phyloP scores from a whole-genome alignment of 2,888 invertebrate species.

The Andrena haemorrhoa region DNA sequence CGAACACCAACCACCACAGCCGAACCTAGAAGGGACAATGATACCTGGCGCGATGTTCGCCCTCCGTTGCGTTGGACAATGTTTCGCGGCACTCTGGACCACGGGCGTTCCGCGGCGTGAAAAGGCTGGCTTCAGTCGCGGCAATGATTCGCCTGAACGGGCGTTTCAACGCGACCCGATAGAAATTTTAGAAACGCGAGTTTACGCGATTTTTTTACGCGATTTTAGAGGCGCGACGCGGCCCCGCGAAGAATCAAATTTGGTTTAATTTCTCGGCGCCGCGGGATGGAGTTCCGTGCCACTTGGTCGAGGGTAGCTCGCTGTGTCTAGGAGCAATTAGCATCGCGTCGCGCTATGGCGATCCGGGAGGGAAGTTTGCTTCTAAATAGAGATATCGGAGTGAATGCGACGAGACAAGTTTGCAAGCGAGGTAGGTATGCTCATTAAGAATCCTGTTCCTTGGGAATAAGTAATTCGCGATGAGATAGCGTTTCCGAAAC shows the following conservation, averaged over 20 bases:
- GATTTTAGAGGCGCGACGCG: too few species aligned
- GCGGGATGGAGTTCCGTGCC: not conserved
- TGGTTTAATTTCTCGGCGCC: not conserved
- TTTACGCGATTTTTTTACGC: too few species aligned
- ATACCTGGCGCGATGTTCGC: not conserved
- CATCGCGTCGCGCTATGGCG: slow-evolving; percentile 2
- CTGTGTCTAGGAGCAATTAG: slow-evolving; percentile 13
- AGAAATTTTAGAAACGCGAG: slow-evolving; percentile 18
- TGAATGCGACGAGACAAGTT: not conserved
- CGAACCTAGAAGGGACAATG: slow-evolving; percentile 19
- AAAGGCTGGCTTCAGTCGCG: slow-evolving; percentile 2
- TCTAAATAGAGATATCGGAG: not conserved
- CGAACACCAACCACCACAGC: slow-evolving; percentile 1
- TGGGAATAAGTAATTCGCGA: not conserved
- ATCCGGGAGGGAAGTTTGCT: not conserved
- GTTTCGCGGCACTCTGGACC: not conserved
- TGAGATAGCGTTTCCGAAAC: not conserved
- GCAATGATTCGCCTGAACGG: slow-evolving; percentile 19
- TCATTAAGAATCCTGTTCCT: not conserved
- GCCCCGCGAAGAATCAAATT: slow-evolving; percentile 25
- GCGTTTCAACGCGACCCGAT: not conserved
- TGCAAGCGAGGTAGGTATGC: not conserved
- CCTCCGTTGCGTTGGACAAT: not conserved
- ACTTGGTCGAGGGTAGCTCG: slow-evolving; percentile 9
- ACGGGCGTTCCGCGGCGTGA: not conserved